Evolutionary conservation across 2,888 invertebrate genomes (phyloP).

Genomic region (Julus scanicus): DNA sequence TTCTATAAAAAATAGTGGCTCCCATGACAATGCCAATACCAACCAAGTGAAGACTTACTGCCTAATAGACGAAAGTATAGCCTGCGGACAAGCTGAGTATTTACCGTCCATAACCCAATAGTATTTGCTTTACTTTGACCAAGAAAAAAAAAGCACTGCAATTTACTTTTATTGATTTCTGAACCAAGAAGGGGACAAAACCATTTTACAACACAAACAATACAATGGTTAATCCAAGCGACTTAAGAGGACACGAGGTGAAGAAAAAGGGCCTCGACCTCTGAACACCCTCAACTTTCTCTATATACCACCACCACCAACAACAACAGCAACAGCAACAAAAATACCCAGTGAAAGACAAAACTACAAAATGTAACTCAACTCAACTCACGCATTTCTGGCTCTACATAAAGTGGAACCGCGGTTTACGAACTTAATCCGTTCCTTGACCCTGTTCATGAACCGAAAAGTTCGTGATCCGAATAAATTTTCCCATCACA

Average conservation of each 20-base stretch:
- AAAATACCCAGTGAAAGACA: not conserved
- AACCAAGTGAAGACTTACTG: not conserved
- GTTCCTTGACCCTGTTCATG: too few species aligned
- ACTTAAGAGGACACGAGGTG: constrained; percentile 8
- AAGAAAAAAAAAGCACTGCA: not conserved
- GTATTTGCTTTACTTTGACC: constrained; percentile 12
- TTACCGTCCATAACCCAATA: not conserved
- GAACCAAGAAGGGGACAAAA: not conserved
- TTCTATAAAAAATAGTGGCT: not conserved
- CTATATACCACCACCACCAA: not conserved
- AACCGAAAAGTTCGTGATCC: too few species aligned
- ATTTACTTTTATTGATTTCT: constrained; percentile 41
- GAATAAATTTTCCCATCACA: too few species aligned
- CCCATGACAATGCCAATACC: not conserved
- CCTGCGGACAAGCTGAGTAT: not conserved
- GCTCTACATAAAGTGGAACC: not conserved
- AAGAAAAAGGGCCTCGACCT: constrained; percentile 36
- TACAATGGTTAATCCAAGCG: constrained; percentile 2
- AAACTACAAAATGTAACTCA: not conserved
- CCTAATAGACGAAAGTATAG: not conserved
- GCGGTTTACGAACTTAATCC: too few species aligned
- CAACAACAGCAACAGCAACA: not conserved
- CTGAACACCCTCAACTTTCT: not conserved
- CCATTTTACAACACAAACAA: not conserved
- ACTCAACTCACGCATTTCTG: not conserved